Base-by-base conservation (phyloP, 2,888 invertebrate genomes). In the Raillietiella orientalis region DNA sequence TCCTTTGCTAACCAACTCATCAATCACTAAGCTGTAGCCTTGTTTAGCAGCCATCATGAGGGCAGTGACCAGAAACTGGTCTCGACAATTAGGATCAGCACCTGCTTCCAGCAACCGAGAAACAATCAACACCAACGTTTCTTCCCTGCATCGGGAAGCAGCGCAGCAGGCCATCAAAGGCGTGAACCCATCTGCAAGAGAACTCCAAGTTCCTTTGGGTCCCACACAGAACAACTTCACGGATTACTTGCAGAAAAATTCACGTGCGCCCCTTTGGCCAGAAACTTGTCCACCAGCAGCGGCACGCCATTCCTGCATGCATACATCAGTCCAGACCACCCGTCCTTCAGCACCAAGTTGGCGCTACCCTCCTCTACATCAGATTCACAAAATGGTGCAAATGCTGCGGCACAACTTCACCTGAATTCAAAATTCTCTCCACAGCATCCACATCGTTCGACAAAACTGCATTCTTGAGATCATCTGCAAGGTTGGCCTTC, bases 91-190 rank as follows among this genome's bases (percentile, higher is more conserved):
- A 9, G 46, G 32, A 24, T 42, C 37, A 3, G 43, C 46, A n/a
- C 40, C 41, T 17, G 34, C 31, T 3, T 41, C 37, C 6, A 46
- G 29, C 12, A 52, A 39, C 14, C 33, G 31, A 24, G 39, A 30
- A 3, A 45, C 41, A n/a, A 47, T 36, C 15, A 34, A 32, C 4
- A 43, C 27, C 12, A 49, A 30, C n/a, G 38, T 35, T 2, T 36
- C 38, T 27, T 44, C 42, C 16, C 38, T 35, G 8, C 36, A 34
- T 12, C 36, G 37, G 4, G 33, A 40, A 2, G 46, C 43, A 2
- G 43, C 41, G 35, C 50, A 50, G 2, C 41, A 43, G 12, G 48
- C 47, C 50, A 51, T 49, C 16, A 52, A 32, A 4, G 47, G 44
- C n/a, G 46, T 44, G 34, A 42, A 47, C 32, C 39, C 37, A 30